Percentiles rank a stretch among this genome's conserved stretches.
These are phyloP conservation scores for Grammomys surdaster DNA, from an alignment of 2,113 vertebrate genomes.

Conservation along the genomic window DNA sequence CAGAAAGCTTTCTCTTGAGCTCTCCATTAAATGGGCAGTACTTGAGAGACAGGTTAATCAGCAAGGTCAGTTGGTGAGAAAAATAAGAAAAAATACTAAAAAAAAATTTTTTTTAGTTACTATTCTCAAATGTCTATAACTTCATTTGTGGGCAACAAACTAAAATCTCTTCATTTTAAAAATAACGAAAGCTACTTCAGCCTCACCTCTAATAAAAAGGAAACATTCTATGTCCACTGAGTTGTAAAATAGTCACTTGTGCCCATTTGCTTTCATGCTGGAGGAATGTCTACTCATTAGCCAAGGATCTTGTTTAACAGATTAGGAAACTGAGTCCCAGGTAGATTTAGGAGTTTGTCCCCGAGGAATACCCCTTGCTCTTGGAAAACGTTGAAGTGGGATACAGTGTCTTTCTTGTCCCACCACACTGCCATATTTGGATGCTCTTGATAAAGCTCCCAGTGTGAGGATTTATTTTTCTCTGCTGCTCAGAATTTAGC, in stretches of 20 bases:
- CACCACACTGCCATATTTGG: conserved; percentile 11
- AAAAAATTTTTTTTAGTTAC: conserved; percentile 2
- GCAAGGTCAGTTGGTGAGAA: neutral
- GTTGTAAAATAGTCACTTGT: neutral
- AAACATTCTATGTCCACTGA: neutral
- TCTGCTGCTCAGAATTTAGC: conserved; percentile 80
- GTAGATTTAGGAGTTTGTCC: neutral
- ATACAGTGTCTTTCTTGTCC: neutral
- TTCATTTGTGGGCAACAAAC: neutral
- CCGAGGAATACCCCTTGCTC: neutral
- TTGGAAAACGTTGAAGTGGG: conserved; percentile 42
- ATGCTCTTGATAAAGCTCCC: conserved; percentile 81
- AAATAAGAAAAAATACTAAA: neutral
- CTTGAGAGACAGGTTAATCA: neutral
- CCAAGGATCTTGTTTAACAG: conserved; percentile 26
- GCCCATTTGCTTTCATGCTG: conserved; percentile 37
- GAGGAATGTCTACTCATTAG: conserved; percentile 20
- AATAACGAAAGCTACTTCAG: conserved; percentile 22
- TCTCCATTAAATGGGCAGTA: neutral
- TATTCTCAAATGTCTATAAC: conserved; percentile 43
- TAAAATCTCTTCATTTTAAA: conserved; percentile 31
- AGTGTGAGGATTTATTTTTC: conserved; percentile 76
- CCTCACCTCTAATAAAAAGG: neutral
- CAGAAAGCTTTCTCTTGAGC: neutral
- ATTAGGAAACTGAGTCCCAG: conserved; percentile 64